Evolutionary conservation across 1,140 invertebrate species (phyloP), one percentile per base, ranked within the genome.

Genomic region (Lethrus apterus): DNA sequence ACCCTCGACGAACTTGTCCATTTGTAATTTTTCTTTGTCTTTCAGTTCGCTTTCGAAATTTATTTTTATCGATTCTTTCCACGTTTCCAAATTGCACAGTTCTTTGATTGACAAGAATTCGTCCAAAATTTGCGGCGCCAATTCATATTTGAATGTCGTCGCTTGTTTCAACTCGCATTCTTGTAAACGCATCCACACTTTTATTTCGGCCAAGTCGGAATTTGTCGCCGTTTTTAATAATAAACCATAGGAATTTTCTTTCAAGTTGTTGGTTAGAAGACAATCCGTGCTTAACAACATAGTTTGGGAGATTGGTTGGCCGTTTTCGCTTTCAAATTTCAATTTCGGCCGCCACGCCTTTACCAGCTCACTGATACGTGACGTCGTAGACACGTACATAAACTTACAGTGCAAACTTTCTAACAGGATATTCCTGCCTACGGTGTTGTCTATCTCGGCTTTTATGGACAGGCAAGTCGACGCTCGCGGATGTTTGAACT

Each of bases 31-130:
- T 38, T 69, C 68, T 44, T 55, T 52, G 44, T 62, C 62, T 35
- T 69, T 59, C 24, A 71, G 44, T 3, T 72, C 65, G 35, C 67
- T 65, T 48, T 52, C 59, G 51, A 75, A 76, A 46, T 70, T 58
- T 52, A 70, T 65, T 42, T 71, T 69, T 50, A 5, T 36, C 23
- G 18, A 17, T 24, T 71, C 67, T 54, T 74, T 75, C 74, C 74
- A 76, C 2, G 64, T 67, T 58, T 75, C 70, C 3, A 76, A 60
- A 41, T 76, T 72, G 15, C 69, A 60, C 10, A 74, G 63, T 50
- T 73, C 72, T 64, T 72, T 72, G 15, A 73, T 65, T 1, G 63
- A 64, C 34, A 74, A 60, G 47, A 62, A 61, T 20, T 74, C 70
- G 42, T 74, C 66, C 8, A 73, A 48, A 45, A 71, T 66, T 14